Percentiles rank a stretch among this genome's conserved stretches.
Evolutionary conservation across 2,888 invertebrate species (phyloP).

Genomic region (Ernsta delagoae): DNA sequence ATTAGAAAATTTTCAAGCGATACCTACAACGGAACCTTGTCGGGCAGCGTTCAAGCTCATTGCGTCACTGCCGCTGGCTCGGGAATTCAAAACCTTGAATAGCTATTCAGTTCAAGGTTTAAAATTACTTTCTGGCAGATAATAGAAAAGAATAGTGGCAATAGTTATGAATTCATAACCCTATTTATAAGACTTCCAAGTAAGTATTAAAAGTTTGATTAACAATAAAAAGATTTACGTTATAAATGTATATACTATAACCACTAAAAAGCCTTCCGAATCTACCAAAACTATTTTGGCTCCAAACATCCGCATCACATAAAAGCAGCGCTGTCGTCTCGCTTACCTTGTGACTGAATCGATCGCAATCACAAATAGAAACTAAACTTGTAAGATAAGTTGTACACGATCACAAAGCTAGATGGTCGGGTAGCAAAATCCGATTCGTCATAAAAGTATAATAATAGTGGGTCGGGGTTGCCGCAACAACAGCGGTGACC

Average conservation of each 20-base stretch:
- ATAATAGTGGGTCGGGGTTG: slow-evolving; percentile 84
- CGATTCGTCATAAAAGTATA: slow-evolving; percentile 85
- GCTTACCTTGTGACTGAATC: slow-evolving; percentile 12
- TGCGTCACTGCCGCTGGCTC: slow-evolving; percentile 40
- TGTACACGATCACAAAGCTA: slow-evolving; percentile 59
- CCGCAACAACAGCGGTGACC: no score
- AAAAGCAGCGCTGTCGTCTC: slow-evolving; percentile 14
- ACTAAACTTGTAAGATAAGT: slow-evolving; percentile 40
- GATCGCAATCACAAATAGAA: slow-evolving; percentile 34
- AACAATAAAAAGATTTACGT: no score
- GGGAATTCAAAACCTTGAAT: slow-evolving; percentile 37
- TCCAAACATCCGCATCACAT: slow-evolving; percentile 26
- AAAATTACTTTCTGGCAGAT: slow-evolving; percentile 16
- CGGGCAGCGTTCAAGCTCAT: slow-evolving; percentile 40
- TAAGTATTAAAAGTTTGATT: background rate
- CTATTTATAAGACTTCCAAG: background rate
- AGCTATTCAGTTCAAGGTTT: slow-evolving; percentile 35
- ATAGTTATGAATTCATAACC: background rate
- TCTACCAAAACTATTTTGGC: slow-evolving; percentile 3
- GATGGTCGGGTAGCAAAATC: slow-evolving; percentile 74
- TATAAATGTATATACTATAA: no score
- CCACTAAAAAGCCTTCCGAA: background rate
- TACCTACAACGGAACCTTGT: slow-evolving; percentile 38
- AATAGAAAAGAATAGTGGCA: background rate
- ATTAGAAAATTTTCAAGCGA: slow-evolving; percentile 29